These are phyloP conservation scores for Eupithecia tripunctaria DNA, from an alignment of 2,888 invertebrate genomes.

Conservation along the genomic window DNA sequence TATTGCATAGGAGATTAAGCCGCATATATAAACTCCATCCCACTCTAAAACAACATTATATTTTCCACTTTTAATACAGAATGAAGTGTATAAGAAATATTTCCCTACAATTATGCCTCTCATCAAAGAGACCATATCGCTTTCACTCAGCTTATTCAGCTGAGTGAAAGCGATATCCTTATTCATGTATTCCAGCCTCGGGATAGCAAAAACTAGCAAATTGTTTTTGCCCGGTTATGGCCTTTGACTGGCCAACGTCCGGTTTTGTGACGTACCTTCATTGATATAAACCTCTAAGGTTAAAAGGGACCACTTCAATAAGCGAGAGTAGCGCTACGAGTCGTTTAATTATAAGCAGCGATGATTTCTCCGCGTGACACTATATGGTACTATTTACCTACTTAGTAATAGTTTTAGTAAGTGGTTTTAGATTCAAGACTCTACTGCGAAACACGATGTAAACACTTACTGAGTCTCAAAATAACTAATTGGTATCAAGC, in stretches of 20 bases:
- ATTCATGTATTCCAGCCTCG: constrained; percentile 64
- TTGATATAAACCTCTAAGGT: neutral
- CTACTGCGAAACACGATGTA: neutral
- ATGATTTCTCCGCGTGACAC: neutral
- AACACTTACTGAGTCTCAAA: no score
- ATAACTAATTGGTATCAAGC: neutral
- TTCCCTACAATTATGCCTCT: neutral
- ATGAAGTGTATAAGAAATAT: no score
- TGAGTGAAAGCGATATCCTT: no score
- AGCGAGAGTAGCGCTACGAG: neutral
- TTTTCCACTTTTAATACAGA: no score
- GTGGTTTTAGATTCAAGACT: neutral
- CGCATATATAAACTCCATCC: no score
- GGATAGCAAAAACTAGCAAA: constrained; percentile 65
- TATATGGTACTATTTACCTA: no score
- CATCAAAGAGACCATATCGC: constrained; percentile 10
- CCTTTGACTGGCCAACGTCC: constrained; percentile 54
- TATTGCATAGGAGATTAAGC: no score
- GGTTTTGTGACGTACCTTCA: constrained; percentile 46
- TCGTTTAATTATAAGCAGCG: neutral
- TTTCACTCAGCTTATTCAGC: neutral
- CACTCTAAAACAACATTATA: no score
- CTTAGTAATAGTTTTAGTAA: no score
- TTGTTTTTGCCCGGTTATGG: constrained; percentile 66
- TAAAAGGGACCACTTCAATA: neutral